These are phyloP conservation scores for Amblyjoppa fuscipennis DNA, from an alignment of 2,888 invertebrate genomes.

Conservation along the genomic window DNA sequence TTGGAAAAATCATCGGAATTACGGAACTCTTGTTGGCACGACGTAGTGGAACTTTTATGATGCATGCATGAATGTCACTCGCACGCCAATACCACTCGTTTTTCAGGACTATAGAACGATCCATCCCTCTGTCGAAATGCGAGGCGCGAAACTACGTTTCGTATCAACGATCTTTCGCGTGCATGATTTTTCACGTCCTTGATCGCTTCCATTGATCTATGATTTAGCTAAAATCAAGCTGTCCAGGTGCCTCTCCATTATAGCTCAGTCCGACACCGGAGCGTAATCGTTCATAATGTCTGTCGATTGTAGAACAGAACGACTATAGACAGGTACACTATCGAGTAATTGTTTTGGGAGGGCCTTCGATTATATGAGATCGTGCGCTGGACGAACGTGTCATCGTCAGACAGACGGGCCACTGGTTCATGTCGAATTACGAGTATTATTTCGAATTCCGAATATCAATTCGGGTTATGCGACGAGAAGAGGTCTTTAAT, in stretches of 20 bases:
- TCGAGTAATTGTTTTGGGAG: conserved; percentile 13
- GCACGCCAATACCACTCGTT: background rate
- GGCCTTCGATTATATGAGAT: conserved; percentile 11
- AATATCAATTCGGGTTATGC: background rate
- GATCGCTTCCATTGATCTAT: background rate
- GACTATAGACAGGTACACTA: background rate
- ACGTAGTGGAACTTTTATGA: background rate
- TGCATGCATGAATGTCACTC: background rate
- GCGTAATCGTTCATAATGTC: conserved; percentile 15
- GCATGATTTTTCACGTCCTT: conserved; percentile 5
- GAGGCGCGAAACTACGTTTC: conserved; percentile 12
- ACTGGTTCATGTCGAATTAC: background rate
- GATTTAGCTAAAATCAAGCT: conserved; percentile 6
- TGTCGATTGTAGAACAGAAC: conserved; percentile 14
- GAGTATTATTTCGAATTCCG: background rate
- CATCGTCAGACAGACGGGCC: background rate
- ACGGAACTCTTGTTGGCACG: conserved; percentile 1
- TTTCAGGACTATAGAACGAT: background rate
- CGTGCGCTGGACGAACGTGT: background rate
- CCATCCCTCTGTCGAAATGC: background rate
- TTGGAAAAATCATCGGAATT: conserved; percentile 38
- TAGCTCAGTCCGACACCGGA: background rate
- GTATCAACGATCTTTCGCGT: background rate
- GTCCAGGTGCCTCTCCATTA: background rate
- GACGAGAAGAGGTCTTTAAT: background rate